Conservation (phyloP, 2,113 vertebrate species). For the Pica pica region DNA sequence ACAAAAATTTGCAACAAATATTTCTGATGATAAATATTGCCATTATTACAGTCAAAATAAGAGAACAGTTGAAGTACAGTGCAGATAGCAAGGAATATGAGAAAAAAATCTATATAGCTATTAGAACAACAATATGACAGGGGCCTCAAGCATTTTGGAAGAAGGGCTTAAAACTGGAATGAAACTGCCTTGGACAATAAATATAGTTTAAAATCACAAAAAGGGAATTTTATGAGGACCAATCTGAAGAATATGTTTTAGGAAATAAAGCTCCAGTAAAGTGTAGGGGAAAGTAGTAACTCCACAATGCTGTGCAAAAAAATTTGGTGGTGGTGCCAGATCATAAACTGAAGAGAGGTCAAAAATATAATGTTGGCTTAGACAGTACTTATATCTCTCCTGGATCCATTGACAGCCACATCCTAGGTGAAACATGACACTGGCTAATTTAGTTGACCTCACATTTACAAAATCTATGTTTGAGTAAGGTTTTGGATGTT, state of each 20-base stretch:
- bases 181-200: not conserved
- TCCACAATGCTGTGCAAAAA: not conserved
- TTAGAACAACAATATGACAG: not conserved
- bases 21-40: not conserved
- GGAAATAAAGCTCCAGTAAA: not conserved
- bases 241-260: not conserved
- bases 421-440: not conserved
- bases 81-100: not conserved
- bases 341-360: not conserved
- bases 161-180: not conserved
- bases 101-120: not conserved
- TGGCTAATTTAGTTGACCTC: not conserved
- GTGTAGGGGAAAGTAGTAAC: not conserved
- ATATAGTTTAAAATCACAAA: not conserved
- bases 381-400: not conserved
- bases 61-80: not conserved
- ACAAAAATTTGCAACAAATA: not conserved
- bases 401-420: not conserved
- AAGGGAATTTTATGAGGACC: not conserved
- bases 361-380: not conserved
- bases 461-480: not conserved
- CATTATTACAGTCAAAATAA: not conserved
- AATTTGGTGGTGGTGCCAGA: not conserved
- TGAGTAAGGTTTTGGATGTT: not conserved
- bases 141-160: not conserved